Base-by-base conservation (phyloP, 1,140 invertebrate genomes). In the Oscheius sp. region DNA sequence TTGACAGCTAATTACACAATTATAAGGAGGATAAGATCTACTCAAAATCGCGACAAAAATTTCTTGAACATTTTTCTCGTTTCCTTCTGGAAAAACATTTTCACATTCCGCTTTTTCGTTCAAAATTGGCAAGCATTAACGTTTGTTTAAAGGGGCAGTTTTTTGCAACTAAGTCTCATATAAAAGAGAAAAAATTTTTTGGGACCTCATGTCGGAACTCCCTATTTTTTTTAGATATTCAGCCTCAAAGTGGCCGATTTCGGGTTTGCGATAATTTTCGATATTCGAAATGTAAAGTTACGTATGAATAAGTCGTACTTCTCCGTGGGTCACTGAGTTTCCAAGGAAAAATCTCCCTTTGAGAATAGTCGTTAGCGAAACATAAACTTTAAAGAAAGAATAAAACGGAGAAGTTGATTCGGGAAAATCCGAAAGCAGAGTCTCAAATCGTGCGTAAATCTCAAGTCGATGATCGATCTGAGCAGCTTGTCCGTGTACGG, bases 401-500 rank as follows among this genome's bases (percentile, higher is more conserved):
- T 42, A 42, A n/a, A 42, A 42, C 7, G 7, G 38, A 42, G 7
- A 42, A n/a, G 38, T 10, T 42, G 38, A 42, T 42, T 10, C 38
- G 7, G 38, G 38, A 42, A 42, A 42, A 42, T 7, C 7, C 38
- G 38, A 42, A 42, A 42, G n/a, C 7, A 7, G 49, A 20, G 49
- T 55, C 15, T 15, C 7, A 26, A 55, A 26, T 4, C 23, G 49
- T 55, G 49, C 15, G 15, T 26, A 55, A 55, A n/a, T n/a, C n/a
- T 55, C 7, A 55, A 55, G 49, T 20, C 49, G 49, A 26, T n/a
- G n/a, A n/a, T n/a, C n/a, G 28, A 55, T 55, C 15, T 55, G 49
- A n/a, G n/a, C n/a, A n/a, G n/a, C n/a, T n/a, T 55, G 49, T 55
- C 49, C 49, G 49, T 55, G 49, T 55, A 55, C 49, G 49, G 49